phyloP scores from a whole-genome alignment of 2,113 vertebrate genomes.

The Microcebus griseorufus region DNA sequence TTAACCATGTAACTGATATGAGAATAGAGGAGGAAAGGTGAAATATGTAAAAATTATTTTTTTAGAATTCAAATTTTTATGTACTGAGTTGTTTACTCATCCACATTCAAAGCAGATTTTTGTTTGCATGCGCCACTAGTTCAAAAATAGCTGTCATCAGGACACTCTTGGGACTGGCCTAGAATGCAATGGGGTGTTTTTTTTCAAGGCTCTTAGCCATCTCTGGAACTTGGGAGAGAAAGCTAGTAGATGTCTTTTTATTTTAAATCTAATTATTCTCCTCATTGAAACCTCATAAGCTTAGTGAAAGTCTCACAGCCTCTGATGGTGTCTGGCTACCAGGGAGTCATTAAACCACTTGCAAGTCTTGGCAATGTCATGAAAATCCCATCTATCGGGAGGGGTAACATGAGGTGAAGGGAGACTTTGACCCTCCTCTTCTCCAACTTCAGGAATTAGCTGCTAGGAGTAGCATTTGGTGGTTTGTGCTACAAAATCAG shows the following conservation, averaged over 20 bases:
- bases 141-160: slow-evolving; percentile 76
- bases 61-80: slow-evolving; percentile 63
- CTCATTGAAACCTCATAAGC: slow-evolving; percentile 39
- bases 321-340: not conserved
- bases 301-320: not conserved
- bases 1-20: slow-evolving; percentile 26
- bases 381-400: not conserved
- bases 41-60: slow-evolving; percentile 44
- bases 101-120: slow-evolving; percentile 62
- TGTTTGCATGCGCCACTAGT: not conserved
- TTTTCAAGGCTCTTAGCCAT: slow-evolving; percentile 27
- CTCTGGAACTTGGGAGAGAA: slow-evolving; percentile 48
- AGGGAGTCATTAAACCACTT: not conserved
- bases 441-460: not conserved
- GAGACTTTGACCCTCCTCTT: not conserved
- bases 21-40: slow-evolving; percentile 50
- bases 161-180: slow-evolving; percentile 55
- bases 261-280: slow-evolving; percentile 68
- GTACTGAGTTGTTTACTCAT: slow-evolving; percentile 63
- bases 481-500: not conserved
- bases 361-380: not conserved
- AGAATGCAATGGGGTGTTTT: not conserved
- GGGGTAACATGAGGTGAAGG: not conserved
- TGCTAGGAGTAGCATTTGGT: not conserved
- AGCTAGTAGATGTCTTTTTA: slow-evolving; percentile 40